Base-by-base conservation (phyloP, 2,888 invertebrate genomes). In the Danaus chrysippus region DNA sequence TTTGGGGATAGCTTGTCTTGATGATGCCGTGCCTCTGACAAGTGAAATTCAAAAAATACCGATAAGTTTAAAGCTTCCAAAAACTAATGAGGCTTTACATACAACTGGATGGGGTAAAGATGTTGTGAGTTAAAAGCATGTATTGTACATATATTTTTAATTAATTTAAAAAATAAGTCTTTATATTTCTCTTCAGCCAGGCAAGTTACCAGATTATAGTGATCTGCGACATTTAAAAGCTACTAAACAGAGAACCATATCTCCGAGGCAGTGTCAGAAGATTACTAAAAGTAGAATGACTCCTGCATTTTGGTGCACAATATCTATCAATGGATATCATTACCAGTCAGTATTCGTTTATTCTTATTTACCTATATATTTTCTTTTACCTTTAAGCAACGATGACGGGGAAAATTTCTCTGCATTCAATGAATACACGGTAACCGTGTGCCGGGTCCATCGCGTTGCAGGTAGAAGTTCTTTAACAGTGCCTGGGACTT, bases 41-140 rank as follows among this genome's bases (percentile, higher is more conserved):
- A 46, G 53, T 41, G 12, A n/a, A 19, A 61, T 69, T 42, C 57
- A 58, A 10, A 68, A 63, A 49, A 67, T 71, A 58, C 67, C 68
- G 0, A 54, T 70, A 19, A 62, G 54, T n/a, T 3, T 13, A 12
- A 63, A 52, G 13, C 41, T n/a, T 34, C 43, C 59, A 1, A 19
- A 49, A 23, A 12, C 44, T 3, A 49, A 56, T 17, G 58, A 62
- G n/a, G 11, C 11, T 44, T 42, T 68, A 11, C 69, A 58, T 34
- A 66, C 69, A 10, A 68, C 61, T 53, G 69, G 71, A 1, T 70
- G 70, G 69, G 69, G 71, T 0, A 70, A 70, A 42, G 61, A 69
- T 62, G 55, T 46, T 52, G 69, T 71, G 52, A 65, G 69, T 62
- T 23, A 44, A 43, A 34, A 34, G 23, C 23, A 6, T 34, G 8